A percentile compares a stretch with the other conserved stretches of the same genome.
Conservation (phyloP, 2,888 invertebrate species). For the Apamea sordens region DNA sequence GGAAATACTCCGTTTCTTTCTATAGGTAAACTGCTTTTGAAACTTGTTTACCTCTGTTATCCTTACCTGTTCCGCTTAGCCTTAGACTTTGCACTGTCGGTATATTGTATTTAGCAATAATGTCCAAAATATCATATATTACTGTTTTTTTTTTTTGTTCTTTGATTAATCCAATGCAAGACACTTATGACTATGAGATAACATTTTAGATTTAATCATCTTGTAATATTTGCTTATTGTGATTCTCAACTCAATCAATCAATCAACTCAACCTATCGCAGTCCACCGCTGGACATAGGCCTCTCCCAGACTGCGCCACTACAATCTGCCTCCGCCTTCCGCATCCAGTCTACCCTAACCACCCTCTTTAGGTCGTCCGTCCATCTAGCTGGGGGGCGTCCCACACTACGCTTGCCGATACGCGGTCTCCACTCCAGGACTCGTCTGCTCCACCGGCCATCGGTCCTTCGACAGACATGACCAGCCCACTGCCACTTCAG, state of each 20-base stretch:
- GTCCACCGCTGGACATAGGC: too few relatives aligned
- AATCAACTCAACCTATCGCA: too few relatives aligned
- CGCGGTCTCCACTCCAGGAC: too few relatives aligned
- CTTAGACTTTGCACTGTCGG: constrained; percentile 15
- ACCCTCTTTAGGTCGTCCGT: too few relatives aligned
- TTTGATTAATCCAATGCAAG: neutral
- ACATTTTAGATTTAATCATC: neutral
- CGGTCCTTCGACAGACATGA: too few relatives aligned
- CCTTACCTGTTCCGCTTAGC: neutral
- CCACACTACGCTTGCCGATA: too few relatives aligned
- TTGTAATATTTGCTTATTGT: constrained; percentile 2
- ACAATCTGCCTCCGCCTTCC: too few relatives aligned
- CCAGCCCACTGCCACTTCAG: too few relatives aligned
- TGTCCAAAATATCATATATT: neutral
- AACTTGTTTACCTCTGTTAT: constrained; percentile 19
- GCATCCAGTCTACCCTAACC: too few relatives aligned
- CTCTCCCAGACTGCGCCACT: too few relatives aligned
- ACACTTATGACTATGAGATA: neutral
- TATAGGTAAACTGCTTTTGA: neutral
- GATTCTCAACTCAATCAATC: neutral
- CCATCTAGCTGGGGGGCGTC: too few relatives aligned
- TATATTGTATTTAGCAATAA: neutral
- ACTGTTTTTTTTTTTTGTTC: neutral
- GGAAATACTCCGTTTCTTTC: constrained; percentile 4
- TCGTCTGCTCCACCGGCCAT: too few relatives aligned